Evolutionary conservation across 2,888 invertebrate species (phyloP), one percentile per base, ranked within the genome.

Genomic region (Daptonema setosum): DNA sequence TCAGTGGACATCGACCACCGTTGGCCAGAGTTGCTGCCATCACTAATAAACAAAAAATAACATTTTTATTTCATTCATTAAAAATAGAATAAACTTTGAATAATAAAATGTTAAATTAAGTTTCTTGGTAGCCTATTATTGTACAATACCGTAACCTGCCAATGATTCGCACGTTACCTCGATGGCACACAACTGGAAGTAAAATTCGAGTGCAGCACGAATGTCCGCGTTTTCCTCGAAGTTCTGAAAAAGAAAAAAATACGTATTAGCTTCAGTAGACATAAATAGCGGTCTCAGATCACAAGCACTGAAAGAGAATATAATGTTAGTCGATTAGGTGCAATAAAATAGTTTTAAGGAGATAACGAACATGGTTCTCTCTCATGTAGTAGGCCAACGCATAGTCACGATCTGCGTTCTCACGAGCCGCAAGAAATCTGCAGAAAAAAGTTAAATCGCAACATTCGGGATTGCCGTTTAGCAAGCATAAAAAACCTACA

Each of bases 321-420:
- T 41, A 41, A 41, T 11, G n/a, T n/a, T n/a, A n/a, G n/a, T n/a
- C n/a, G 11, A 14, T 14, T 20, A 41, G 41, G 20, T 20, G 20
- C 41, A 41, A 11, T 20, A 47, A 47, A 47, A 8, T 35, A 35
- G 35, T 35, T 35, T 35, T 11, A 17, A 35, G 17, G 17, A 35
- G 28, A 11, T 26, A 57, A 57, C 41, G 1, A 54, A 29, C 41
- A 74, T 85, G 83, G 71, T 91, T 81, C 70, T 95, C 95, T 54
- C 87, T 79, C 90, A 95, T 90, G 72, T 88, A 95, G 74, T 93
- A 95, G 52, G 88, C 91, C 52, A 95, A 78, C 1, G 95, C 93
- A 72, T 88, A 95, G 73, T 95, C 97, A 63, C 95, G 77, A 72
- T 97, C 93, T 0, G 93, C 93, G 1, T 90, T 88, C 71, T 93